Conservation (phyloP, 2,888 invertebrate genomes). For the Cetonia aurata region DNA sequence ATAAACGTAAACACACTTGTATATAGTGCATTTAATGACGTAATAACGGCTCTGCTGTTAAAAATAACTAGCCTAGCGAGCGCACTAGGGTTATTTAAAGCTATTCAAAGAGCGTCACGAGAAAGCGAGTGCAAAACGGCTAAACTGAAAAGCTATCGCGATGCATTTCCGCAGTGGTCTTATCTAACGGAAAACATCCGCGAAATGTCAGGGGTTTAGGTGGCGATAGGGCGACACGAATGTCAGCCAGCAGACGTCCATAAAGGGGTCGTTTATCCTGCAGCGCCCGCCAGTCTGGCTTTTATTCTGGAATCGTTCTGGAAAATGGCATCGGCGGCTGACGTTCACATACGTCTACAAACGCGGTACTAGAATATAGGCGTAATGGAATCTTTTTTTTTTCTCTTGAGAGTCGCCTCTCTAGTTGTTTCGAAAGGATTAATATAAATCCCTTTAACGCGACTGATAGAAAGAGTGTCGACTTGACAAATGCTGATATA, state of each 20-base stretch:
- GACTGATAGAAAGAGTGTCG: no score
- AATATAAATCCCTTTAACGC: no score
- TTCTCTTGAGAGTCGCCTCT: no score
- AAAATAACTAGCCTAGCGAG: no score
- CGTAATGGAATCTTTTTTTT: no score
- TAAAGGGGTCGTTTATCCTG: slow-evolving; percentile 35
- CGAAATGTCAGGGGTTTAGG: slow-evolving; percentile 4
- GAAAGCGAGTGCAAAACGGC: neutral
- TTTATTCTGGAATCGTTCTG: slow-evolving; percentile 25
- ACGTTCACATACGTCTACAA: neutral
- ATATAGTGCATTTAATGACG: no score
- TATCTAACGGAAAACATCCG: slow-evolving; percentile 26
- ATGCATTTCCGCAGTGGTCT: slow-evolving; percentile 20
- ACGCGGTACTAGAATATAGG: no score
- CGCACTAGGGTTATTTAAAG: no score
- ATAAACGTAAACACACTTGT: no score
- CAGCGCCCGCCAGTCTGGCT: slow-evolving; percentile 38
- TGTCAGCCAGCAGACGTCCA: slow-evolving; percentile 25
- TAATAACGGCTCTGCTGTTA: no score
- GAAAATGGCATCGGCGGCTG: slow-evolving; percentile 9
- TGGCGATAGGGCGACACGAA: slow-evolving; percentile 5
- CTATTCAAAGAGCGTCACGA: neutral
- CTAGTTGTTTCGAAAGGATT: no score
- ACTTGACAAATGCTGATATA: no score
- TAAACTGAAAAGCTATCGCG: slow-evolving; percentile 12